Evolutionary conservation across 2,797 vertebrate genomes (phyloP), one percentile per base, ranked within the genome.

Genomic region (Nothura maculosa): DNA sequence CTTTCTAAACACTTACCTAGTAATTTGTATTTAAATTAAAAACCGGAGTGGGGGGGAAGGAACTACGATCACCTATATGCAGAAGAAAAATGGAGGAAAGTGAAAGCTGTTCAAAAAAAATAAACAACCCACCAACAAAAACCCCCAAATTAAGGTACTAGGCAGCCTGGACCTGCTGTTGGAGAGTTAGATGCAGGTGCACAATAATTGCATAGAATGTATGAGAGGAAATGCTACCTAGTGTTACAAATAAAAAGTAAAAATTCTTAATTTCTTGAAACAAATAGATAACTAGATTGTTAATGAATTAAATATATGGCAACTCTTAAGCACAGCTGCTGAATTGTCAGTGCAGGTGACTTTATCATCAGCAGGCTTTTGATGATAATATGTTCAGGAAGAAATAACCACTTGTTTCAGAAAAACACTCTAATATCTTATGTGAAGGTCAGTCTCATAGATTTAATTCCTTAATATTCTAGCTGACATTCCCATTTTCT

Each of bases 381-480:
- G 84, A 94, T 96, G 90, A 96, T 90, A 92, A 94, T 94, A 96
- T 81, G 82, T 82, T 93, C 94, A 90, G 66, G 80, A 94, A 88
- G 93, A 97, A 97, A 95, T 96, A 97, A 96, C 79, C 86, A 82
- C 87, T 92, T 95, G 63, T 93, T 97, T 95, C 79, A 85, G 94
- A 96, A 92, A 92, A 91, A 21, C 62, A 87, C 50, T 47, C 78
- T 83, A 93, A 82, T 95, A 96, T 64, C 86, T 79, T 92, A 87
- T 67, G 68, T 96, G 96, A 97, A 96, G 85, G 80, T 95, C 27
- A 5, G 77, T 90, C 87, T 97, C 93, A 94, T 97, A 95, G 91
- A 91, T 96, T 97, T 96, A 84, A 81, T 95, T 96, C 86, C 97
- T 96, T 97, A 97, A 95, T 95, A 96, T 97, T 97, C 92, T 93